Evolutionary conservation across 2,797 vertebrate species (phyloP).

Genomic region (Chelon labrosus): DNA sequence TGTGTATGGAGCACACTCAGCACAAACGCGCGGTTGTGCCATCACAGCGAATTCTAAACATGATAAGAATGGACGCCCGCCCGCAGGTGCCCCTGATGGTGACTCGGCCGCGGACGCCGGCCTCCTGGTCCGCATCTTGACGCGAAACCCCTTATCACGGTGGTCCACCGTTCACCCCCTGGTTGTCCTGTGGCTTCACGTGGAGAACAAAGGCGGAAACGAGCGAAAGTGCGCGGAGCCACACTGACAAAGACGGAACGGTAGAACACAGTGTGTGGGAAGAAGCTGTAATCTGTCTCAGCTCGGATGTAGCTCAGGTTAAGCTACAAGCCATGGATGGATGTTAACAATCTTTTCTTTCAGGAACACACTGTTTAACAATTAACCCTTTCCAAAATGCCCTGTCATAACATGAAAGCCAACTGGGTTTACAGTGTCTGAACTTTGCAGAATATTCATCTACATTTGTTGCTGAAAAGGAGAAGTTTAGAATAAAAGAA

Average conservation of each 20-base stretch:
- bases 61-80: slow-evolving; percentile 56
- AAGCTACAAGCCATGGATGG: slow-evolving; percentile 2
- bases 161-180: slow-evolving; percentile 72
- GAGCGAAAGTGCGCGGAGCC: slow-evolving; percentile 54
- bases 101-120: slow-evolving; percentile 65
- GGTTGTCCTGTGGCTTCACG: slow-evolving; percentile 77
- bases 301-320: slow-evolving; percentile 14
- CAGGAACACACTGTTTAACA: not conserved
- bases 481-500: slow-evolving; percentile 21
- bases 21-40: slow-evolving; percentile 46
- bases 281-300: slow-evolving; percentile 26
- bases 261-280: slow-evolving; percentile 6
- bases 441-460: slow-evolving; percentile 1
- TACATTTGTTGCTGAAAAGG: slow-evolving; percentile 10
- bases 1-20: slow-evolving; percentile 42
- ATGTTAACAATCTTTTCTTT: not conserved
- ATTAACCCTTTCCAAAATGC: slow-evolving; percentile 1
- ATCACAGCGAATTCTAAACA: slow-evolving; percentile 68
- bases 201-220: slow-evolving; percentile 81
- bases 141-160: slow-evolving; percentile 80
- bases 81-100: slow-evolving; percentile 76
- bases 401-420: not conserved
- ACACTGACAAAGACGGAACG: slow-evolving; percentile 9
- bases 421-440: not conserved
- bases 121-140: slow-evolving; percentile 79